phyloP scores from a whole-genome alignment of 1,140 invertebrate genomes.

The Ips nitidus region DNA sequence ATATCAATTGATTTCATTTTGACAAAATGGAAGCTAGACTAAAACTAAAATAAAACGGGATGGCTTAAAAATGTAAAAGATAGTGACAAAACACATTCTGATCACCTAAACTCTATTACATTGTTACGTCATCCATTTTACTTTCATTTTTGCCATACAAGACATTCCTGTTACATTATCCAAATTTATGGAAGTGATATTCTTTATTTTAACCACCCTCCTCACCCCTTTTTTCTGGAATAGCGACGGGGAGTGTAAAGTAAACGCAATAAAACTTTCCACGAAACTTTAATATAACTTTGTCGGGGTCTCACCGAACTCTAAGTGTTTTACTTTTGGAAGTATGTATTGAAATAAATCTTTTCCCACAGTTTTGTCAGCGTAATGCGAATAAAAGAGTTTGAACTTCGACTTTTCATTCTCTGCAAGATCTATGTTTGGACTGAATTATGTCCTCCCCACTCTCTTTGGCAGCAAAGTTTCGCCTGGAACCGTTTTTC shows the following conservation, averaged over 20 bases:
- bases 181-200: neutral
- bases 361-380: slow-evolving; percentile 12
- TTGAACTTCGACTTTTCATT: slow-evolving; percentile 9
- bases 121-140: no score
- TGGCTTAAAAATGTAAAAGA: no score
- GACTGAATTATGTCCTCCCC: neutral
- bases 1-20: no score
- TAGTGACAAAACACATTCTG: no score
- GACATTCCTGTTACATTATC: neutral
- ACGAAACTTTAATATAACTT: slow-evolving; percentile 23
- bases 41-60: no score
- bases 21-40: no score
- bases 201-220: neutral
- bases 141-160: no score
- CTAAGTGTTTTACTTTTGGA: slow-evolving; percentile 21
- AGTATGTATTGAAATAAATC: slow-evolving; percentile 25
- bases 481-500: no score
- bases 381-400: slow-evolving; percentile 10
- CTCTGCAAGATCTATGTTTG: slow-evolving; percentile 2
- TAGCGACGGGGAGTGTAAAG: slow-evolving; percentile 8
- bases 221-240: neutral
- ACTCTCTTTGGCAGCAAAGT: no score
- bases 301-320: slow-evolving; percentile 13
- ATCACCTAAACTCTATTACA: no score
- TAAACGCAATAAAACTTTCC: slow-evolving; percentile 24